Evolutionary conservation across 2,888 invertebrate genomes (phyloP).

Genomic region (Oscheius myriophilus): DNA sequence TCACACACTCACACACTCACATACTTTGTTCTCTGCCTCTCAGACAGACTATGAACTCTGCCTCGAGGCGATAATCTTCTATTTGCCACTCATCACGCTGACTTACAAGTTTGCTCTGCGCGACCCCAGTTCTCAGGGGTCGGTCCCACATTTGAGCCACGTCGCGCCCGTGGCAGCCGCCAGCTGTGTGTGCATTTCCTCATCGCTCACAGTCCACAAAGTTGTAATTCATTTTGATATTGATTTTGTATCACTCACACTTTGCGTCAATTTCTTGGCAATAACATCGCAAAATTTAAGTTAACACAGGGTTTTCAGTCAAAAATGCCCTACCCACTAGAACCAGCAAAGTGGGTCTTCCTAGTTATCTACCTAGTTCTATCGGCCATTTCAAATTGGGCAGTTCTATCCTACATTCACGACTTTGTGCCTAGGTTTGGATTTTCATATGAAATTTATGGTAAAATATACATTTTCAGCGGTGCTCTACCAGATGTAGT

Average conservation of each 20-base stretch:
- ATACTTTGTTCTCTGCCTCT: no score
- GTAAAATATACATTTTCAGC: constrained; percentile 26
- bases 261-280: no score
- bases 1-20: no score
- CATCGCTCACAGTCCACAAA: not conserved
- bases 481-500: constrained; percentile 57
- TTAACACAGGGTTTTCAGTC: no score
- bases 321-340: constrained; percentile 22
- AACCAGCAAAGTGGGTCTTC: constrained; percentile 51
- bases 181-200: not conserved
- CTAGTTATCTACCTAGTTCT: constrained; percentile 57
- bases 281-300: no score
- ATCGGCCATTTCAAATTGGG: constrained; percentile 68
- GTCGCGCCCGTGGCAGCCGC: not conserved
- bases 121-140: not conserved
- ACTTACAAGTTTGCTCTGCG: constrained; percentile 19
- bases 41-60: no score
- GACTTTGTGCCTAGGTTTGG: constrained; percentile 65
- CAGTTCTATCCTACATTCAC: constrained; percentile 67
- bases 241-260: no score
- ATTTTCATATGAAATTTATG: not conserved
- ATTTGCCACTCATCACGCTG: constrained; percentile 10
- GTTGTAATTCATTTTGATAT: no score
- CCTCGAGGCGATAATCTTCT: not conserved
- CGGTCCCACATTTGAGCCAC: not conserved